Evolutionary conservation across 2,797 vertebrate genomes (phyloP).

Genomic region (Lacerta viridis): DNA sequence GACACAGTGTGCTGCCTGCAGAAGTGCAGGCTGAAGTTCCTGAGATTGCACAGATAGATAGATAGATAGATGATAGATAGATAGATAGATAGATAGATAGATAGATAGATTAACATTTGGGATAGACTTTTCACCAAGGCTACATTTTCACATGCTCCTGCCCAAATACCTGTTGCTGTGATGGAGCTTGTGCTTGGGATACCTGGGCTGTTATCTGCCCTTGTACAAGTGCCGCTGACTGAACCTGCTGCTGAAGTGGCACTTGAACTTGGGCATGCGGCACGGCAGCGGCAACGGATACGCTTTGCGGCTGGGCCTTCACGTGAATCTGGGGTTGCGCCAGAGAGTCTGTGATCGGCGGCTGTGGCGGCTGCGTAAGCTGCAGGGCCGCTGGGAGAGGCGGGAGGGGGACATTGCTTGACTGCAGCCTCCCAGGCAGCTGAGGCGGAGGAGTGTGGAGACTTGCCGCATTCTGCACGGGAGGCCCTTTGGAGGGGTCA

Average conservation of each 20-base stretch:
- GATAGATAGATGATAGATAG: no score
- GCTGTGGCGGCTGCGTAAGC: conserved; percentile 84
- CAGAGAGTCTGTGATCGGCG: conserved; percentile 62
- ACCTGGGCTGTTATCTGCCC: conserved; percentile 79
- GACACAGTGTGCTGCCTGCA: no score
- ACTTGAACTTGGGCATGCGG: conserved; percentile 84
- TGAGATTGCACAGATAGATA: no score
- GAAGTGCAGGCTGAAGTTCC: no score
- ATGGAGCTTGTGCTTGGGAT: conserved; percentile 81
- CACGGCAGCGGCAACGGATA: conserved; percentile 74
- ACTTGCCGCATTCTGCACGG: conserved; percentile 92
- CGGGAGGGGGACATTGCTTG: conserved; percentile 80
- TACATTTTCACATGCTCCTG: accelerated
- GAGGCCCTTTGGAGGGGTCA: conserved; percentile 93
- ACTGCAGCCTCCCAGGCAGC: conserved; percentile 86
- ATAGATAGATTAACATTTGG: no score
- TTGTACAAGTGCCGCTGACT: conserved; percentile 86
- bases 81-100: no score
- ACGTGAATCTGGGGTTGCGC: conserved; percentile 81
- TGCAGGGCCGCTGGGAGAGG: conserved; percentile 80
- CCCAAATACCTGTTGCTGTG: conserved; percentile 80
- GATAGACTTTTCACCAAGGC: background rate
- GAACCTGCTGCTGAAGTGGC: conserved; percentile 88
- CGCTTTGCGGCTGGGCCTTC: conserved; percentile 82
- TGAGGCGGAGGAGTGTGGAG: conserved; percentile 92